A percentile compares a stretch with the other conserved stretches of the same genome.
Conservation (phyloP, 64 coral and sea anemone genomes). For the Stichodactyla mertensii region DNA sequence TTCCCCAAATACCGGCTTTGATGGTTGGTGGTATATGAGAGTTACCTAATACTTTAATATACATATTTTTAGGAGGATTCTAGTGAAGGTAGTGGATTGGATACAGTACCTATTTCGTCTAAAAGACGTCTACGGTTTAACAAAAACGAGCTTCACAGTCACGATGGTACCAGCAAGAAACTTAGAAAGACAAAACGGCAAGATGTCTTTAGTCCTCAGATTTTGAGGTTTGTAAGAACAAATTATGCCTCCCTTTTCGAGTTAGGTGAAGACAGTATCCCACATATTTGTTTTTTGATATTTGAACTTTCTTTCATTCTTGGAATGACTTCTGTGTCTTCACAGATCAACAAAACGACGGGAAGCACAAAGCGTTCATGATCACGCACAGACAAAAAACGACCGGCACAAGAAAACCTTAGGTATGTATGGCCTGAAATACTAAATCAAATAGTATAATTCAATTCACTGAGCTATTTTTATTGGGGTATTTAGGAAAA, state of each 20-base stretch:
- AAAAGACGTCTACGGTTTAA: constrained; percentile 30
- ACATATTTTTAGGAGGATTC: constrained; percentile 24
- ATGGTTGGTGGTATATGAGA: background rate
- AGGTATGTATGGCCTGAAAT: background rate
- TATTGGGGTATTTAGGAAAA: constrained; percentile 17
- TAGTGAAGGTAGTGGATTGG: constrained; percentile 44
- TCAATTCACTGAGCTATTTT: background rate
- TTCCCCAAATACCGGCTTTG: background rate
- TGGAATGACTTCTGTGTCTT: background rate
- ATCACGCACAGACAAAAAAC: background rate
- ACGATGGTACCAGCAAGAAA: background rate
- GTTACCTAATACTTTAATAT: background rate
- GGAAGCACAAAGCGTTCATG: background rate
- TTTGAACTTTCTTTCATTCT: background rate
- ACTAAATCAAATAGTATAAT: background rate
- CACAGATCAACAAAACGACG: constrained; percentile 1
- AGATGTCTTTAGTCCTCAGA: background rate
- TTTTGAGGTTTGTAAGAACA: background rate
- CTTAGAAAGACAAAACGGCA: background rate
- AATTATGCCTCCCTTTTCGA: background rate
- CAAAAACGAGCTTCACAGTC: background rate
- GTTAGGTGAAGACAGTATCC: background rate
- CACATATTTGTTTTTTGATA: background rate
- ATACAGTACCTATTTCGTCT: constrained; percentile 26
- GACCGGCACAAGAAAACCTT: background rate